phyloP scores from a whole-genome alignment of 1,140 invertebrate genomes.

The Adelges cooleyi region DNA sequence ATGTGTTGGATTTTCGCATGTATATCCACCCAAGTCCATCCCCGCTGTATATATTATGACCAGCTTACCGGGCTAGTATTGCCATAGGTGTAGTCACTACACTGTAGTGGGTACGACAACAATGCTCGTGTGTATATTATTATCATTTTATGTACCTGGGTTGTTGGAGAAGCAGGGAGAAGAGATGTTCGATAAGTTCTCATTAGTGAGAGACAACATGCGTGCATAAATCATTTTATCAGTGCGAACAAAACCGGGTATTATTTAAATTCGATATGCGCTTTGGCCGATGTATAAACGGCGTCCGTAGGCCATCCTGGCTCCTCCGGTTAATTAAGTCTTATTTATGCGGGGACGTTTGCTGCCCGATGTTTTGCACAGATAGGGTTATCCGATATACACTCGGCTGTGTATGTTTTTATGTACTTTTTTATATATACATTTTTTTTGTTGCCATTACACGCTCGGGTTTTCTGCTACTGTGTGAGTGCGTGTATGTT shows the following conservation, averaged over 20 bases:
- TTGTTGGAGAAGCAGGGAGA: background rate
- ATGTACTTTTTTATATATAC: background rate
- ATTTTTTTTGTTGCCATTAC: conserved; percentile 16
- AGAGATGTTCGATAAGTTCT: conserved; percentile 13
- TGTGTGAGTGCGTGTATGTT: conserved; percentile 6
- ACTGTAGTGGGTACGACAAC: too few species aligned
- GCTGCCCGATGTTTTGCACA: conserved; percentile 15
- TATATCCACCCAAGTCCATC: too few species aligned
- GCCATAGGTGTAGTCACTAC: too few species aligned
- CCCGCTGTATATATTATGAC: too few species aligned
- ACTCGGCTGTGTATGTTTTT: background rate
- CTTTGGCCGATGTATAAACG: background rate
- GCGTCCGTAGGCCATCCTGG: too few species aligned
- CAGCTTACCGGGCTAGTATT: too few species aligned
- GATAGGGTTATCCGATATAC: conserved; percentile 21
- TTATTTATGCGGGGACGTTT: conserved; percentile 27
- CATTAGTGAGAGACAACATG: conserved; percentile 19
- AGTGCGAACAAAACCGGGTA: conserved; percentile 24
- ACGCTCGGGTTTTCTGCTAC: conserved; percentile 9
- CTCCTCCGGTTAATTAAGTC: conserved; percentile 25
- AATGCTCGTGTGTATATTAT: too few species aligned
- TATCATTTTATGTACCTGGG: too few species aligned
- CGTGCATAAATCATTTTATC: conserved; percentile 20
- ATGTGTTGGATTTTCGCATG: too few species aligned
- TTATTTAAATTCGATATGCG: conserved; percentile 25